Conservation (phyloP, 2,888 invertebrate species). For the Chironomus riparius region DNA sequence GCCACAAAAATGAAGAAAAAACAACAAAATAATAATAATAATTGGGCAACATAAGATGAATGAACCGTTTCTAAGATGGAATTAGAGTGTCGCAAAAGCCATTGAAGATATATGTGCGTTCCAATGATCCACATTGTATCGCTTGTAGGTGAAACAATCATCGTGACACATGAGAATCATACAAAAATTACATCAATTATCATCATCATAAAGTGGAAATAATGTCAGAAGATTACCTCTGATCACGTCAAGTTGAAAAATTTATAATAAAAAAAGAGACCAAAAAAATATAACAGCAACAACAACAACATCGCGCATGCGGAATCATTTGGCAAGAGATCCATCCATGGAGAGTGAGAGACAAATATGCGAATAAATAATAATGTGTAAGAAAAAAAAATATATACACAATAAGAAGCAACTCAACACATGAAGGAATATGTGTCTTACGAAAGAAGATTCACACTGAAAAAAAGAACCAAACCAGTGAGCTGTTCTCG, state of each 20-base stretch:
- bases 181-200: conserved; percentile 8
- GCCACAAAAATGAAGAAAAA: not conserved
- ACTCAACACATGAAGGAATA: not conserved
- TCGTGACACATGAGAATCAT: not conserved
- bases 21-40: not conserved
- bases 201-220: conserved; percentile 3
- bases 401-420: not conserved
- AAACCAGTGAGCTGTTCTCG: not conserved
- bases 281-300: not conserved
- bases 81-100: conserved; percentile 1
- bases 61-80: not conserved
- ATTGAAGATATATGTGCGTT: not conserved
- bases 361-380: not conserved
- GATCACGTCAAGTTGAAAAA: not conserved
- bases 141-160: not conserved
- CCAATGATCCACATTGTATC: not conserved
- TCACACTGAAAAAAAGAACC: not conserved
- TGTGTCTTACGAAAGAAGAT: not conserved
- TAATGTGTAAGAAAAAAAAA: not conserved
- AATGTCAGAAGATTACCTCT: conserved; percentile 14
- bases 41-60: conserved; percentile 22
- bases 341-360: not conserved
- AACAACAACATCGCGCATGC: not conserved
- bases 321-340: not conserved
- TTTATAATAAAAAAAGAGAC: not conserved